Conservation (phyloP, 2,888 invertebrate species). For the Hirudinaria manillensis region DNA sequence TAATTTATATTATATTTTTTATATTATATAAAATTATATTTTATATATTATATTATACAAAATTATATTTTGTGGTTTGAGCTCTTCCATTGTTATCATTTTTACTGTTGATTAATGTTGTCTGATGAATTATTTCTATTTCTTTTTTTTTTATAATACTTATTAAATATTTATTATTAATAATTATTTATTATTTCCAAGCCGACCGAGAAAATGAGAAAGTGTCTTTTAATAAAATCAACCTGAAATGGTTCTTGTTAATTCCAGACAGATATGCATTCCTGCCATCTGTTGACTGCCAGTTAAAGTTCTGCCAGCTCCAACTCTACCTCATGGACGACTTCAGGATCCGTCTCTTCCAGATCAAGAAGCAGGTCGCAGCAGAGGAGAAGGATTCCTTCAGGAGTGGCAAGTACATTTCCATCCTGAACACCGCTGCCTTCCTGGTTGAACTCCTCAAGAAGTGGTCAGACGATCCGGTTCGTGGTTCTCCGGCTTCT, state of each 20-base stretch:
- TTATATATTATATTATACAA: no score
- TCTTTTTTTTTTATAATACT: no score
- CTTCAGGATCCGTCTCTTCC: slow-evolving; percentile 77
- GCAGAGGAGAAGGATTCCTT: slow-evolving; percentile 56
- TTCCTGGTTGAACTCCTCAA: slow-evolving; percentile 67
- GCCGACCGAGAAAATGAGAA: no score
- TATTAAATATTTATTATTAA: no score
- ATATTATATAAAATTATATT: background rate
- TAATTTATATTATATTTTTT: slow-evolving; percentile 18
- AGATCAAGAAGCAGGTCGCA: slow-evolving; percentile 58
- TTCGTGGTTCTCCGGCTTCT: slow-evolving; percentile 39
- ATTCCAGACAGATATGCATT: slow-evolving; percentile 68
- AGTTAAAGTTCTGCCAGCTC: slow-evolving; percentile 72
- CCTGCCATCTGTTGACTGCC: slow-evolving; percentile 66
- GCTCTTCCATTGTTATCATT: no score
- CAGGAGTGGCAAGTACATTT: slow-evolving; percentile 61
- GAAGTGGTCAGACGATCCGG: slow-evolving; percentile 73
- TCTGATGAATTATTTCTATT: no score
- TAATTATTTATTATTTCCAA: no score
- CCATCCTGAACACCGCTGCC: slow-evolving; percentile 69
- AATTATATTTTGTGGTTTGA: no score
- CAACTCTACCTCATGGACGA: slow-evolving; percentile 85
- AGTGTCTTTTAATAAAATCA: no score
- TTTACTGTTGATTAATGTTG: no score
- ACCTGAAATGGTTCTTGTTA: no score